Base-by-base conservation (phyloP, 2,113 vertebrate species). In the Delphinus delphis region DNA sequence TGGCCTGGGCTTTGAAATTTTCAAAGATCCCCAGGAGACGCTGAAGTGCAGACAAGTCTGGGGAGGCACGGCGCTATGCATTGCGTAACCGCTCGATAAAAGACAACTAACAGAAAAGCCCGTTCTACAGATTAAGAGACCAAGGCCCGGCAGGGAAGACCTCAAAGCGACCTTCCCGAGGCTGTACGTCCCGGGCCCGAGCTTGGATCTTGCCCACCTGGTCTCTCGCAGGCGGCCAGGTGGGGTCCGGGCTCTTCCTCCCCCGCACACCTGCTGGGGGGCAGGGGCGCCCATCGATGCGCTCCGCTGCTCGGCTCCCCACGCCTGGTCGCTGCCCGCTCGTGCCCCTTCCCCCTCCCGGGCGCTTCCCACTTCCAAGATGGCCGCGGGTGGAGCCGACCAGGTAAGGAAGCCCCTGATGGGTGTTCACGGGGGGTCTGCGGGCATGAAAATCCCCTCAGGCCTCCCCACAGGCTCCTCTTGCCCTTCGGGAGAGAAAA, bases 301-400 rank as follows among this genome's bases (percentile, higher is more conserved):
- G 88, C 93, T 97, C 98, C 41, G 96, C 80, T 44, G 85, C 94
- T 98, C 97, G 93, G 96, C 97, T 98, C 55, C 63, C 68, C 65
- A 95, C 0, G 97, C 95, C 97, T 98, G 74, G 81, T 14, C 53
- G 44, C 73, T 17, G 84, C 70, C 80, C 36, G 95, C 86, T 17
- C 41, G 73, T 17, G 74, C 96, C 33, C 88, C 95, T 92, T 67
- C 97, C 95, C 81, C 90, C 93, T 62, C 93, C 90, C 83, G 13
- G 58, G 79, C 13, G 70, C 97, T 96, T 96, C 97, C 90, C 97
- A 98, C 90, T 90, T 83, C 50, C 98, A 98, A 98, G 88, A 98
- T 98, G 98, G 98, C 98, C 94, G 79, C 95, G 76, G 4, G 31
- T 73, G 95, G 90, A 68, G 94, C 91, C 17, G 86, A 92, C 21